A percentile compares a stretch with the other conserved stretches of the same genome.
Conservation (phyloP, 2,113 vertebrate species). For the human region GRCh38 chrY:17041501-17042000, state of each 20-base stretch:
- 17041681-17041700: no score
- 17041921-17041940: not conserved
- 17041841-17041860: no score
- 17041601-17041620: not conserved
- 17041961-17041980: no score
- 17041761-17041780: not conserved
- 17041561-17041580: no score
- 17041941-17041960: not conserved
- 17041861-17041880: not conserved
- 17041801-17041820: not conserved
- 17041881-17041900: not conserved
- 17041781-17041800: accelerated
- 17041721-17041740: accelerated
- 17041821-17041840: not conserved
- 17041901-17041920: not conserved
- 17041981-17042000: no score
- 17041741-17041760: not conserved
- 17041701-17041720: not conserved
- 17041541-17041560: not conserved
- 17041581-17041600: accelerated
- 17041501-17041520: not conserved
- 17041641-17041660: not conserved
- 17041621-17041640: no score
- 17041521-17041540: accelerated
- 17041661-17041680: not conserved